A percentile compares a stretch with the other conserved stretches of the same genome.
These are phyloP conservation scores for Isaurus tuberculatus DNA, from an alignment of 92 coral and sea anemone species.

Conservation along the genomic window DNA sequence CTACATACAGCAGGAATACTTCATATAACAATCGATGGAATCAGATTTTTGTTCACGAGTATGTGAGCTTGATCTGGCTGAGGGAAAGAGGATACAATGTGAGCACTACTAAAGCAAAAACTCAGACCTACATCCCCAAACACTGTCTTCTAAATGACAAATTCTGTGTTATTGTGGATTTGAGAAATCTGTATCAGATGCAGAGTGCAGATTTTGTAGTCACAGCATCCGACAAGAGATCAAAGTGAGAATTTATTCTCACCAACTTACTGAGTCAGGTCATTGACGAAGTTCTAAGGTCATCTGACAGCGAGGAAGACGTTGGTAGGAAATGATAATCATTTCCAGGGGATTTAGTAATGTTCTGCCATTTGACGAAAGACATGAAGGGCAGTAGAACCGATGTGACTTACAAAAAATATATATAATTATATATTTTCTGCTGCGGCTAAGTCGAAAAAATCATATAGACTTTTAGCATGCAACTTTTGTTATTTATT, in stretches of 20 bases:
- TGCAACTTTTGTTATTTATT: constrained; percentile 1
- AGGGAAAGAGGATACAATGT: constrained; percentile 12
- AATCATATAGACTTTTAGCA: neutral
- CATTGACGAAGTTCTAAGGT: no score
- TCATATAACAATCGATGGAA: constrained; percentile 31
- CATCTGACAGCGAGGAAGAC: no score
- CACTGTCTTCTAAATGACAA: constrained; percentile 3
- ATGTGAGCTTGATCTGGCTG: constrained; percentile 40
- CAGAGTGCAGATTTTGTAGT: constrained; percentile 8
- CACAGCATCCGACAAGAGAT: neutral
- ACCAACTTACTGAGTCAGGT: neutral
- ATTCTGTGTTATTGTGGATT: constrained; percentile 6
- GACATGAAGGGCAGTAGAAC: neutral
- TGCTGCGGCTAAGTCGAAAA: neutral
- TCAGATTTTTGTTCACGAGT: constrained; percentile 42
- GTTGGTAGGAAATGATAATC: neutral
- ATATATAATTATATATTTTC: neutral
- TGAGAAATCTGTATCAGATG: constrained; percentile 3
- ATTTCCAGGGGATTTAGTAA: neutral
- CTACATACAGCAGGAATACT: constrained; percentile 34
- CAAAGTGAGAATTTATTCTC: neutral
- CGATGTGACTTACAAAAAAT: neutral
- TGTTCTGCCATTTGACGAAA: neutral
- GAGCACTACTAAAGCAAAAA: neutral
- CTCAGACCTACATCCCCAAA: neutral